Conservation (phyloP, 2,888 invertebrate genomes). For the Diachrysia chrysitis region DNA sequence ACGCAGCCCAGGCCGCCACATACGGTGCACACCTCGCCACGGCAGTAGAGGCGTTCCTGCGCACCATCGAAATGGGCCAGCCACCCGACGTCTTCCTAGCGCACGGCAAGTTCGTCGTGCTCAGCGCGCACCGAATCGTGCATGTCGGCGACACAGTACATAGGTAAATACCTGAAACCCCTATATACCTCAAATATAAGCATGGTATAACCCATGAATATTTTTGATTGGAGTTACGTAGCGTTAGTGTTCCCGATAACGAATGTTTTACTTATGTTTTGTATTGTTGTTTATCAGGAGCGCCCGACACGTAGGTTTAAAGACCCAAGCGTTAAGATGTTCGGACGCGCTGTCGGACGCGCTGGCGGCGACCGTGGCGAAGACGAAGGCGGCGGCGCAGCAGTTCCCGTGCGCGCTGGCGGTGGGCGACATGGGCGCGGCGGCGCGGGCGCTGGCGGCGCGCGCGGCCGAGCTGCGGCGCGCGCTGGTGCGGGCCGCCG, state of each 20-base stretch:
- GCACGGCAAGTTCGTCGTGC: conserved; percentile 97
- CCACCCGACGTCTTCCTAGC: conserved; percentile 98
- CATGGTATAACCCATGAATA: neutral
- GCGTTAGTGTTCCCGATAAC: neutral
- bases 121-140: conserved; percentile 97
- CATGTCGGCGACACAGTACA: conserved; percentile 98
- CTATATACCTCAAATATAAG: too few species aligned
- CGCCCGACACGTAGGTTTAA: conserved; percentile 92
- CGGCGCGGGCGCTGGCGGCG: conserved; percentile 95
- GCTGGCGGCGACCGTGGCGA: conserved; percentile 94
- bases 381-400: conserved; percentile 96
- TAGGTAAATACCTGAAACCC: conserved; percentile 67
- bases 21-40: conserved; percentile 95
- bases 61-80: conserved; percentile 97
- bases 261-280: neutral
- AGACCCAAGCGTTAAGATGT: conserved; percentile 92
- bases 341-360: conserved; percentile 95
- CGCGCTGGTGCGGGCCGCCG: conserved; percentile 92
- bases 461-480: conserved; percentile 94
- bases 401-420: conserved; percentile 97
- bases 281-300: conserved; percentile 87
- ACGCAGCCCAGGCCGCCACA: conserved; percentile 95
- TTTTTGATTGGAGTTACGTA: neutral
- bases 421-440: conserved; percentile 98
- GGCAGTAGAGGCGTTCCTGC: conserved; percentile 97